A percentile compares a stretch with the other conserved stretches of the same genome.
Evolutionary conservation across 2,797 vertebrate genomes (phyloP).

Genomic region (Chelon labrosus): DNA sequence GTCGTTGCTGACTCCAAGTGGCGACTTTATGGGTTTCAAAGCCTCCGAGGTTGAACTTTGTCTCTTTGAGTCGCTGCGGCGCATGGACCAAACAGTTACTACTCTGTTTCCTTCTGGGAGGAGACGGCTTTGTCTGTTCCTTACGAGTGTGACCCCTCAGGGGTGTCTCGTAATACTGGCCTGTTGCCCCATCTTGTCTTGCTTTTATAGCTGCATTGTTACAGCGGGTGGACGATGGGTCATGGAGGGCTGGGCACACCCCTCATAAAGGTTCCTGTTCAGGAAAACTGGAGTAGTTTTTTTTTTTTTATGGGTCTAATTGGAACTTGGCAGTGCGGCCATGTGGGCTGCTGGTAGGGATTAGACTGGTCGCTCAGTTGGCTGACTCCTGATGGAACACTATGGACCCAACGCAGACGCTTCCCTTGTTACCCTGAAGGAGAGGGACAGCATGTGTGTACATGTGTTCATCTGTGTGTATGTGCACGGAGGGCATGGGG

Average conservation of each 20-base stretch:
- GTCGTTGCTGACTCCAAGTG: slow-evolving; percentile 6
- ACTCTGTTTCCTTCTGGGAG: slow-evolving; percentile 37
- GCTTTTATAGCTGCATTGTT: slow-evolving; percentile 68
- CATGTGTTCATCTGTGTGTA: slow-evolving; percentile 45
- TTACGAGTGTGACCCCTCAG: slow-evolving; percentile 39
- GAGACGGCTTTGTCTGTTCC: slow-evolving; percentile 44
- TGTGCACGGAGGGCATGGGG: slow-evolving; percentile 34
- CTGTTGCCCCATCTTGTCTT: slow-evolving; percentile 50
- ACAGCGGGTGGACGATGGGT: slow-evolving; percentile 58
- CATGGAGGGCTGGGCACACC: slow-evolving; percentile 62
- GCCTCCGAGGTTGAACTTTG: slow-evolving; percentile 40
- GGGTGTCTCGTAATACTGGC: slow-evolving; percentile 60
- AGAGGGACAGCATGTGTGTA: slow-evolving; percentile 48
- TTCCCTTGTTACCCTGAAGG: slow-evolving; percentile 78
- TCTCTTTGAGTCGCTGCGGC: slow-evolving; percentile 28
- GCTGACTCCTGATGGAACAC: slow-evolving; percentile 80
- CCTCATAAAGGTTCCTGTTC: slow-evolving; percentile 59
- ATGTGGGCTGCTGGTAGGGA: slow-evolving; percentile 75
- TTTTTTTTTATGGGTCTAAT: slow-evolving; percentile 79
- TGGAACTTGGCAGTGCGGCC: slow-evolving; percentile 79
- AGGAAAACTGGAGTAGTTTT: slow-evolving; percentile 55
- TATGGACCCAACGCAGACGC: slow-evolving; percentile 75
- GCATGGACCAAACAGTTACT: slow-evolving; percentile 38
- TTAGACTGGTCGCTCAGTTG: slow-evolving; percentile 80
- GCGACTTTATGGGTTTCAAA: slow-evolving; percentile 23